These are phyloP conservation scores for Aphelocoma californica DNA, from an alignment of 2,797 vertebrate species.

Conservation along the genomic window DNA sequence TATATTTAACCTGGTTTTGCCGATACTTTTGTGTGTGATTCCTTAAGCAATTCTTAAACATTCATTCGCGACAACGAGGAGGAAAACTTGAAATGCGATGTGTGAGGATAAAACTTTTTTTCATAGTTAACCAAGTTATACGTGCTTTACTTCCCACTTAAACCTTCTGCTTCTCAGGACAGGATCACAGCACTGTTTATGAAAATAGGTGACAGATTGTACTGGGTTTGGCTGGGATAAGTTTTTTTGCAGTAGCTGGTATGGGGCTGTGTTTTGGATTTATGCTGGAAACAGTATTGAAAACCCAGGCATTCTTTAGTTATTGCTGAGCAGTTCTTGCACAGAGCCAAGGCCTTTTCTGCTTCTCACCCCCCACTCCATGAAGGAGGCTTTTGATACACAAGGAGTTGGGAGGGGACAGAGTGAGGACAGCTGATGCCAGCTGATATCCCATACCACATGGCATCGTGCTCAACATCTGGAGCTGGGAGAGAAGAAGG, in stretches of 20 bases:
- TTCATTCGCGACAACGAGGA: accelerated
- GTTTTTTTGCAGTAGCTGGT: not conserved
- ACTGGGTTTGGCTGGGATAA: not conserved
- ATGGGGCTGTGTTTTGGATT: not conserved
- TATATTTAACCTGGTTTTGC: not conserved
- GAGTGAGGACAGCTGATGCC: not conserved
- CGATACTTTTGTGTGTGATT: accelerated
- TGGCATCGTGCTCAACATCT: not conserved
- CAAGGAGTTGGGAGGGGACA: not conserved
- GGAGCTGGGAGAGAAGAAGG: not conserved
- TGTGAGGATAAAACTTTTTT: not conserved
- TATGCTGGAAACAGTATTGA: not conserved
- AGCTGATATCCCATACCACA: not conserved
- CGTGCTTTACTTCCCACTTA: not conserved
- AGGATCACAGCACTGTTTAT: not conserved
- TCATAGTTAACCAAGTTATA: not conserved
- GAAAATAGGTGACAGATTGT: not conserved
- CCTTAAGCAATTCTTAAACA: not conserved
- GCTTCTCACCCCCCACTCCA: not conserved
- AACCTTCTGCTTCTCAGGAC: not conserved
- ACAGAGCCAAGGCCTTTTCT: not conserved
- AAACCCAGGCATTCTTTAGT: accelerated
- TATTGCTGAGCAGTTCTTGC: not conserved
- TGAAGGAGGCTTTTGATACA: not conserved
- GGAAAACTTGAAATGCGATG: not conserved